These are phyloP conservation scores for Picus viridis DNA, from an alignment of 2,797 vertebrate genomes.

Conservation along the genomic window DNA sequence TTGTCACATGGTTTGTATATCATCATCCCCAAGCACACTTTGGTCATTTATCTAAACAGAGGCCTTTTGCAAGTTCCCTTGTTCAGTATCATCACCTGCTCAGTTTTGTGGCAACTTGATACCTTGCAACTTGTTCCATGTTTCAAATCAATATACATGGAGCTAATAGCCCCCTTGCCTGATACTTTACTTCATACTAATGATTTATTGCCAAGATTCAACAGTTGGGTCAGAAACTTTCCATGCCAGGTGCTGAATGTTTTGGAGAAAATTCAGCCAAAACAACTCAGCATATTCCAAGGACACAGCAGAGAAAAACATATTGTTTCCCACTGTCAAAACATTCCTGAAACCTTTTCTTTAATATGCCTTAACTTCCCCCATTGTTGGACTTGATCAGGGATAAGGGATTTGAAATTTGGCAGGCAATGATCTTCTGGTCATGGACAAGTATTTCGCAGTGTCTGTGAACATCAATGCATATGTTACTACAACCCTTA, in stretches of 20 bases:
- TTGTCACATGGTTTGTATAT: not conserved
- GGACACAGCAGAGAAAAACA: conserved; percentile 25
- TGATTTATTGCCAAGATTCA: not conserved
- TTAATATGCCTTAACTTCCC: conserved; percentile 25
- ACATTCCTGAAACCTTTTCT: conserved; percentile 54
- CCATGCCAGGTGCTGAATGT: conserved; percentile 33
- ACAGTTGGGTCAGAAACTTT: conserved; percentile 31
- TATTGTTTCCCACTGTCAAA: conserved; percentile 57
- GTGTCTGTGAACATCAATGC: conserved; percentile 27
- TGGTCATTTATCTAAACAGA: not conserved
- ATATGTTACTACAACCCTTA: not conserved
- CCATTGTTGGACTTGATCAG: conserved; percentile 33
- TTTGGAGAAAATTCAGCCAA: conserved; percentile 46
- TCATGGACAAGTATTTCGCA: conserved; percentile 40
- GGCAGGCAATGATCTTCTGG: conserved; percentile 8
- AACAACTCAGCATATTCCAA: conserved; percentile 30
- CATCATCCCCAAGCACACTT: not conserved
- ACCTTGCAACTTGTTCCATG: not conserved
- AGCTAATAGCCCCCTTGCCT: not conserved
- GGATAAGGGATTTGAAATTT: conserved; percentile 53
- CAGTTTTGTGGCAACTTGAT: not conserved
- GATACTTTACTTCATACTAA: not conserved
- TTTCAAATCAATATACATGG: not conserved
- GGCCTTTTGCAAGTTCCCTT: not conserved
- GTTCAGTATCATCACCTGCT: not conserved